Percentiles rank a stretch among this genome's conserved stretches.
Evolutionary conservation across 2,888 invertebrate genomes (phyloP).

Genomic region (Oligia strigilis): DNA sequence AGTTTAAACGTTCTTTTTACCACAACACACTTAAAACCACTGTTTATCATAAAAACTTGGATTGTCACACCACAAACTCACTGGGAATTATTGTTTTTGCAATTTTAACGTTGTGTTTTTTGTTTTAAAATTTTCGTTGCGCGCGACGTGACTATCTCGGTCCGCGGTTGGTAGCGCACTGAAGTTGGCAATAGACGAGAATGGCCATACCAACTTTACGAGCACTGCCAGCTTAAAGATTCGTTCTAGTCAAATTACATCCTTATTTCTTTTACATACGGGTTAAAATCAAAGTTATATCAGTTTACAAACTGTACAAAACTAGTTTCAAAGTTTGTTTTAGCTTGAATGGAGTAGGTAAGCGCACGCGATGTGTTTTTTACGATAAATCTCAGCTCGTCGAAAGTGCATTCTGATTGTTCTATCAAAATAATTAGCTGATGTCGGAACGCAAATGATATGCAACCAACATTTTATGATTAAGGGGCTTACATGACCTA

Average conservation of each 20-base stretch:
- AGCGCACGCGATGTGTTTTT: slow-evolving; percentile 63
- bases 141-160: slow-evolving; percentile 29
- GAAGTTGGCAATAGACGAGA: slow-evolving; percentile 57
- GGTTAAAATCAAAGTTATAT: slow-evolving; percentile 18
- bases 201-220: slow-evolving; percentile 39
- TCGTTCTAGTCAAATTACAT: not conserved
- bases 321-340: slow-evolving; percentile 49
- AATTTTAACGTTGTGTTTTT: slow-evolving; percentile 32
- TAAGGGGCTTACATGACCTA: not conserved
- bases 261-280: slow-evolving; percentile 12
- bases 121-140: slow-evolving; percentile 23
- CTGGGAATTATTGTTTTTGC: slow-evolving; percentile 27
- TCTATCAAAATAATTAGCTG: slow-evolving; percentile 44
- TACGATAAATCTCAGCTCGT: slow-evolving; percentile 55
- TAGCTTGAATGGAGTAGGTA: slow-evolving; percentile 37
- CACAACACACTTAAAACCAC: slow-evolving; percentile 36
- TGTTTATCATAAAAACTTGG: slow-evolving; percentile 33
- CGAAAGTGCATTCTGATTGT: slow-evolving; percentile 67
- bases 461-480: slow-evolving; percentile 31
- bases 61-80: slow-evolving; percentile 38
- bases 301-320: slow-evolving; percentile 21
- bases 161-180: slow-evolving; percentile 46
- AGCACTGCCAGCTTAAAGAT: slow-evolving; percentile 40
- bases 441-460: slow-evolving; percentile 53
- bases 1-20: slow-evolving; percentile 13